Conservation (phyloP, 2,888 invertebrate genomes). For the Gasteruption jaculator region DNA sequence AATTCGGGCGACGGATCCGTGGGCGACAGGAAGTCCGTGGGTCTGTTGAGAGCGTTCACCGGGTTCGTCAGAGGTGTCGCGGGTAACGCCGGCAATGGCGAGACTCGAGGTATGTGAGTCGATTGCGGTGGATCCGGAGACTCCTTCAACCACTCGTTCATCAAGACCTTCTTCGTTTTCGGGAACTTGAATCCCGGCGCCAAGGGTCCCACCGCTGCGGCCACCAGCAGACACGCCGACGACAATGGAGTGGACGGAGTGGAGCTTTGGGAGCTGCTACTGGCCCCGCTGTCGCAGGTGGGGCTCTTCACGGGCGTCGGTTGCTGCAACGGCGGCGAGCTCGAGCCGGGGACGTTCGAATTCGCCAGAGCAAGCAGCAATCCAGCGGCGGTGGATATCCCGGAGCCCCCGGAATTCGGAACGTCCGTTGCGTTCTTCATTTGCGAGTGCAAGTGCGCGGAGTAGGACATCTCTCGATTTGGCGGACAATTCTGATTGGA, state of each 20-base stretch:
- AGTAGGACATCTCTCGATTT: slow-evolving; percentile 32
- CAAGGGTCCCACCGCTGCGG: slow-evolving; percentile 78
- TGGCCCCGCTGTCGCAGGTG: slow-evolving; percentile 50
- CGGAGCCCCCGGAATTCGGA: slow-evolving; percentile 26
- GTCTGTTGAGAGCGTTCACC: slow-evolving; percentile 22
- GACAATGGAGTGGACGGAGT: slow-evolving; percentile 64
- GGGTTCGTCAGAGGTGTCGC: slow-evolving; percentile 16
- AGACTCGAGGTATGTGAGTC: slow-evolving; percentile 26
- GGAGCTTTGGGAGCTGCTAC: slow-evolving; percentile 54
- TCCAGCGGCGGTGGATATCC: slow-evolving; percentile 56
- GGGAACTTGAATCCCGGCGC: slow-evolving; percentile 85
- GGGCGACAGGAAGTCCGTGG: slow-evolving; percentile 32
- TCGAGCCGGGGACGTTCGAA: slow-evolving; percentile 39
- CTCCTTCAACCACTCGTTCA: slow-evolving; percentile 87
- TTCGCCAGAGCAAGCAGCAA: slow-evolving; percentile 59
- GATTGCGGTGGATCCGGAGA: slow-evolving; percentile 55
- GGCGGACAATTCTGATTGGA: slow-evolving; percentile 37
- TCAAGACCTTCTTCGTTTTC: slow-evolving; percentile 84
- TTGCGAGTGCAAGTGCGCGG: slow-evolving; percentile 36
- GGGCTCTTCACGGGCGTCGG: slow-evolving; percentile 47
- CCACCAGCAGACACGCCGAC: slow-evolving; percentile 76
- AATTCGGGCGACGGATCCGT: slow-evolving; percentile 39
- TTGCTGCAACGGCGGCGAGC: slow-evolving; percentile 39
- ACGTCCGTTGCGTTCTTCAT: slow-evolving; percentile 26
- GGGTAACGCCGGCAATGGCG: slow-evolving; percentile 26